Evolutionary conservation across 2,797 vertebrate genomes (phyloP).

Genomic region (Geotrypetes seraphini): DNA sequence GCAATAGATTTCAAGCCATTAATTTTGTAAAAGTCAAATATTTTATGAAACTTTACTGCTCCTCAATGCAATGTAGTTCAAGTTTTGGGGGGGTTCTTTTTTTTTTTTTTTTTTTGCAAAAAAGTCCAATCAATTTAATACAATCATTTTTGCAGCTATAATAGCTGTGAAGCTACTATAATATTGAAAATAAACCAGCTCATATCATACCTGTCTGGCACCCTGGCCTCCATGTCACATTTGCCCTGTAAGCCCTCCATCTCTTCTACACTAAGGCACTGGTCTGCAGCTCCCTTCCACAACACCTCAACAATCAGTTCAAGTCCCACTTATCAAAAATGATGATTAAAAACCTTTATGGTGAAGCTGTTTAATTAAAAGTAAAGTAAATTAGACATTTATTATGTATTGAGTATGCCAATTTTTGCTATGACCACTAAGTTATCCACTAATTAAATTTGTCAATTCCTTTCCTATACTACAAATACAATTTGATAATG

Average conservation of each 20-base stretch:
- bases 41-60: too few species aligned
- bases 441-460: slow-evolving; percentile 19
- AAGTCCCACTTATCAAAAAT: slow-evolving; percentile 32
- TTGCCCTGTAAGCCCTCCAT: neutral
- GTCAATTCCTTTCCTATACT: slow-evolving; percentile 14
- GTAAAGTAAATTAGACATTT: slow-evolving; percentile 30
- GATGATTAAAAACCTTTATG: slow-evolving; percentile 28
- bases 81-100: too few species aligned
- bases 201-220: too few species aligned
- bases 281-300: slow-evolving; percentile 20
- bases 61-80: too few species aligned
- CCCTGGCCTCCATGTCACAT: too few species aligned
- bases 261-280: slow-evolving; percentile 14
- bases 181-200: too few species aligned
- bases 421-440: slow-evolving; percentile 23
- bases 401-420: slow-evolving; percentile 13
- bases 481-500: neutral
- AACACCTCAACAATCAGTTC: slow-evolving; percentile 17
- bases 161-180: too few species aligned
- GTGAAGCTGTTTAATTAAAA: slow-evolving; percentile 35
- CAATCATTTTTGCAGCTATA: too few species aligned
- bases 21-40: too few species aligned
- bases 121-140: too few species aligned
- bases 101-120: too few species aligned
- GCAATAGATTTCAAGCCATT: too few species aligned